phyloP scores from a whole-genome alignment of 1,140 invertebrate genomes.

The Protaetia brevitarsis region DNA sequence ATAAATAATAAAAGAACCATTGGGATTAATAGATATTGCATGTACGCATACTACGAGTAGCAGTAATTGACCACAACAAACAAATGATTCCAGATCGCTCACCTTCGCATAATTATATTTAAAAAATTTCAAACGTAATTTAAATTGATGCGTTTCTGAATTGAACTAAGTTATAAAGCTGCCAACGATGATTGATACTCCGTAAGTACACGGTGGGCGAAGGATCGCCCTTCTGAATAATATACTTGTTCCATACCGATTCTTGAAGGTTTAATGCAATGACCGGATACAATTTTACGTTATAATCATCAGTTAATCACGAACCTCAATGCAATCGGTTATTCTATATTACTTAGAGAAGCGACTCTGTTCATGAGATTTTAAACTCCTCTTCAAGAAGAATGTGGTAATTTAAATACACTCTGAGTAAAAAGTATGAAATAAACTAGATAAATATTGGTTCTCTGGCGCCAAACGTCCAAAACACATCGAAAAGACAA shows the following conservation, averaged over 20 bases:
- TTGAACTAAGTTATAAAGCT: constrained; percentile 39
- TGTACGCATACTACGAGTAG: constrained; percentile 28
- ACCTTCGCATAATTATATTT: constrained; percentile 36
- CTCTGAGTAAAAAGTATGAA: too few relatives aligned
- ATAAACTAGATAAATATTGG: too few relatives aligned
- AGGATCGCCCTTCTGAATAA: constrained; percentile 21
- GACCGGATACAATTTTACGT: too few relatives aligned
- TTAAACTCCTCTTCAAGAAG: too few relatives aligned
- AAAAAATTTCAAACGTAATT: constrained; percentile 38
- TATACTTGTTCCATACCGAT: constrained; percentile 17
- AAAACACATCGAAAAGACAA: too few relatives aligned
- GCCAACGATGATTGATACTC: constrained; percentile 37
- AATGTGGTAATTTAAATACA: too few relatives aligned
- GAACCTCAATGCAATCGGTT: constrained; percentile 22
- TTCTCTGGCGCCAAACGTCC: too few relatives aligned
- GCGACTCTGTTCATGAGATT: too few relatives aligned
- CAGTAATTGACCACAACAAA: constrained; percentile 34
- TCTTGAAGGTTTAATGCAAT: too few relatives aligned
- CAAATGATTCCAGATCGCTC: constrained; percentile 32
- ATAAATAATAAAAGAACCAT: too few relatives aligned
- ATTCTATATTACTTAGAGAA: constrained; percentile 23
- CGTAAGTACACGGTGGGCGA: constrained; percentile 34
- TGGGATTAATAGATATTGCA: background rate
- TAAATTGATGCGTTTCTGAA: constrained; percentile 38
- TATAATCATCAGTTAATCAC: too few relatives aligned